phyloP scores from a whole-genome alignment of 2,113 vertebrate species.

The Parus major region DNA sequence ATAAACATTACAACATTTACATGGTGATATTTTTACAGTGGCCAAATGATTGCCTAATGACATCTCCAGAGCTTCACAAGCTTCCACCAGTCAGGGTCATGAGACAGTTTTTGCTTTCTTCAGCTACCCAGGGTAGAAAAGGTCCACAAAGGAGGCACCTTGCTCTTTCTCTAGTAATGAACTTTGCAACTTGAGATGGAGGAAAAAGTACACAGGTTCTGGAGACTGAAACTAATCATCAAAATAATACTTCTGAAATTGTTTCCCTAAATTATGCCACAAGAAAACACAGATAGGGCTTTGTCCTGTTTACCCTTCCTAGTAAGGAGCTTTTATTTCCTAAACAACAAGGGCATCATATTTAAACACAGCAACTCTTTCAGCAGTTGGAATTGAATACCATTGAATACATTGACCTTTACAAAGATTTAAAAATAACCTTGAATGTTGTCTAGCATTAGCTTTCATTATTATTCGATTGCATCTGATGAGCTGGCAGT shows the following conservation, averaged over 20 bases:
- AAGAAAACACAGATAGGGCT: background rate
- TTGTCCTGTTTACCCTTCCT: constrained; percentile 37
- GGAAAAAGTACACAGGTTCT: background rate
- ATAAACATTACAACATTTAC: background rate
- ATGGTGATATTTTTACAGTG: background rate
- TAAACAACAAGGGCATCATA: constrained; percentile 22
- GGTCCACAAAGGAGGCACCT: background rate
- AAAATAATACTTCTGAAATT: background rate
- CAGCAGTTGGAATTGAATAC: constrained; percentile 24
- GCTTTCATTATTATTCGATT: constrained; percentile 53
- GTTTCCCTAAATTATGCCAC: background rate
- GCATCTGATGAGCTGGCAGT: constrained; percentile 51
- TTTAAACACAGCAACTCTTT: background rate
- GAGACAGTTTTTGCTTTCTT: background rate
- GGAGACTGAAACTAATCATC: background rate
- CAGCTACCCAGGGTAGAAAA: background rate
- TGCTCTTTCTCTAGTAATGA: background rate
- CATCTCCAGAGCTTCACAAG: background rate
- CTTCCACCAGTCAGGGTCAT: background rate
- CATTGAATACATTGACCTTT: constrained; percentile 62
- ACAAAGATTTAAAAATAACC: constrained; percentile 50
- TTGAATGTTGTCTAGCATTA: constrained; percentile 49
- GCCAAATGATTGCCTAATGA: background rate
- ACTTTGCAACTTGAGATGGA: background rate
- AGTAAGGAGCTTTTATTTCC: background rate